These are phyloP conservation scores for Cistogaster globosa DNA, from an alignment of 2,888 invertebrate species.

Conservation along the genomic window DNA sequence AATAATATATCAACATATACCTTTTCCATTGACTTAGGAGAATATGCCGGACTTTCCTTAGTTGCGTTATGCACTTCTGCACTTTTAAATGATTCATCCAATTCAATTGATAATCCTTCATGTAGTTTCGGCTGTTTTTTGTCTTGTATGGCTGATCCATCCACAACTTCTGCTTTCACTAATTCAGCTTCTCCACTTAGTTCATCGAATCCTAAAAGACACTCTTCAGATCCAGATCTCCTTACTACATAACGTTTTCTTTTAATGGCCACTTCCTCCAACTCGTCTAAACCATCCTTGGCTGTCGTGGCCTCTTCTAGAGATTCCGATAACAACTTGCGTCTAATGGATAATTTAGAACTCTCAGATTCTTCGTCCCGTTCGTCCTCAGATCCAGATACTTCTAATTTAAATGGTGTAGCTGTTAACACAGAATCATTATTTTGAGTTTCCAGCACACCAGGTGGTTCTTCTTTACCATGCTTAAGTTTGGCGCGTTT, in stretches of 20 bases:
- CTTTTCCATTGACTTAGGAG: conserved; percentile 62
- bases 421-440: conserved; percentile 62
- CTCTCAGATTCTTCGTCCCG: conserved; percentile 21
- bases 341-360: conserved; percentile 50
- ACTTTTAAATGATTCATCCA: conserved; percentile 9
- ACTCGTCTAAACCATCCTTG: conserved; percentile 59
- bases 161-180: conserved; percentile 60
- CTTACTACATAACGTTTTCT: conserved; percentile 71
- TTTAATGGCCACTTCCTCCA: conserved; percentile 63
- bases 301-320: conserved; percentile 38
- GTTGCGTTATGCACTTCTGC: not conserved
- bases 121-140: not conserved
- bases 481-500: conserved; percentile 63
- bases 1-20: conserved; percentile 39
- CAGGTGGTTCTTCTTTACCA: conserved; percentile 64
- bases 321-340: conserved; percentile 60
- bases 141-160: not conserved
- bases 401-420: conserved; percentile 70
- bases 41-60: conserved; percentile 6
- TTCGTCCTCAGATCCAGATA: conserved; percentile 70
- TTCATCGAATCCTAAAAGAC: conserved; percentile 74
- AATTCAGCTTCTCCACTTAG: conserved; percentile 72
- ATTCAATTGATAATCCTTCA: conserved; percentile 26
- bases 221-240: conserved; percentile 72
- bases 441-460: conserved; percentile 39